Evolutionary conservation across 2,113 vertebrate species (phyloP).

Genomic region (Butorides virescens): DNA sequence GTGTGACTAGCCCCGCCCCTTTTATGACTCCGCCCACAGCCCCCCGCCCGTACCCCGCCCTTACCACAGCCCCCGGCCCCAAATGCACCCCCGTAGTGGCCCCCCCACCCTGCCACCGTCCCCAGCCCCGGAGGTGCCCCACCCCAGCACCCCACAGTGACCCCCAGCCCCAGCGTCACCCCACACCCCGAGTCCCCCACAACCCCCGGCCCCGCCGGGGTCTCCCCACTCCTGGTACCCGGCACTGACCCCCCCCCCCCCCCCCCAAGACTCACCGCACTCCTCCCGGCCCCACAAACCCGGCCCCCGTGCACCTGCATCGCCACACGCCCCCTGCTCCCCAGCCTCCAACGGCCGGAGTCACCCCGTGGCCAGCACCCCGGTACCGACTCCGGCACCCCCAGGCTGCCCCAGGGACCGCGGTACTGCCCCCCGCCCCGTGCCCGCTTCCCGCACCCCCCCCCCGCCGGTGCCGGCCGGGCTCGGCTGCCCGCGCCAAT

Average conservation of each 20-base stretch:
- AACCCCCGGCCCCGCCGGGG: too few species aligned
- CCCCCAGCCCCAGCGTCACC: neutral
- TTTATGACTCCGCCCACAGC: neutral
- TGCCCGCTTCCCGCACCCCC: neutral
- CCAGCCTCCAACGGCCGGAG: too few species aligned
- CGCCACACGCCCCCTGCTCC: neutral
- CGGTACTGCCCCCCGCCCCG: too few species aligned
- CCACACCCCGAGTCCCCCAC: neutral
- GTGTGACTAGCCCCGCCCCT: neutral
- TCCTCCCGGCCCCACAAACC: too few species aligned
- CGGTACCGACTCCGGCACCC: neutral
- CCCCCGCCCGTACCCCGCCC: neutral
- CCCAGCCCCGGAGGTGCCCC: neutral
- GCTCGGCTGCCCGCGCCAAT: slow-evolving; percentile 24
- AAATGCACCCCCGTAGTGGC: neutral
- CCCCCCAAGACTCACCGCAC: neutral
- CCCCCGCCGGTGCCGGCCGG: neutral
- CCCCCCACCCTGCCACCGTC: neutral
- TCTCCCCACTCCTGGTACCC: neutral
- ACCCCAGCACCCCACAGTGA: neutral
- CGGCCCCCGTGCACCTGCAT: neutral
- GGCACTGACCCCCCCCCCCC: too few species aligned
- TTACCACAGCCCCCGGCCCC: neutral
- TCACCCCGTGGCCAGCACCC: neutral
- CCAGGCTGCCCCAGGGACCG: neutral